Base-by-base conservation (phyloP, 2,113 vertebrate genomes). In the Australoheros scitulus region DNA sequence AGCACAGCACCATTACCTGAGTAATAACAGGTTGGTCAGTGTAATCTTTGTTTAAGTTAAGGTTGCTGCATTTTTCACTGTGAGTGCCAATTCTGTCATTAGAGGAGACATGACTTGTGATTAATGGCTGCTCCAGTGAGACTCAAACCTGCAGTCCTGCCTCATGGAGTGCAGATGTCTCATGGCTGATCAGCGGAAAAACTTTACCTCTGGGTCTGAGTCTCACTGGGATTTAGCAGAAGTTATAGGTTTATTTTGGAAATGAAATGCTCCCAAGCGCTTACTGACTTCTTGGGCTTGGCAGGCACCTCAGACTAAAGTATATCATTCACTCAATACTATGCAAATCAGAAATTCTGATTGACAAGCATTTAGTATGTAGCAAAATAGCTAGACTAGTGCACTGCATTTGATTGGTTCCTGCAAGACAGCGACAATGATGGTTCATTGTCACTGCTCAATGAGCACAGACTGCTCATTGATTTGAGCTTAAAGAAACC, bases 121-220 rank as follows among this genome's bases (percentile, higher is more conserved):
- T 92, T 79, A 91, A 88, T 91, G 81, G 61, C 36, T 22, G 36
- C 60, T 76, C 78, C 64, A 70, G 76, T 8, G 26, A 60, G 79
- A 90, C 60, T 87, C 65, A 83, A 87, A 79, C 78, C 74, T 80
- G 41, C 65, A 88, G 50, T 80, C 65, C 61, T 72, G 41, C 68
- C 82, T 85, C 68, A 85, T 85, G 55, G 89, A 90, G 78, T 80
- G 70, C 92, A 90, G 86, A 90, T 86, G 82, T 89, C 74, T 83
- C 68, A 14, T 24, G 65, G 76, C 43, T 63, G 80, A 86, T 79
- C 76, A 76, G 81, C 2, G 20, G 80, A 81, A 87, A 91, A 81
- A 74, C 22, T n/a, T 32, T 24, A 20, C 52, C 24, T 76, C 59
- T 83, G 18, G 4, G 29, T 47, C 11, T 13, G 29, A n/a, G 43